phyloP scores from a whole-genome alignment of 2,113 vertebrate genomes.

The Prunella himalayana region DNA sequence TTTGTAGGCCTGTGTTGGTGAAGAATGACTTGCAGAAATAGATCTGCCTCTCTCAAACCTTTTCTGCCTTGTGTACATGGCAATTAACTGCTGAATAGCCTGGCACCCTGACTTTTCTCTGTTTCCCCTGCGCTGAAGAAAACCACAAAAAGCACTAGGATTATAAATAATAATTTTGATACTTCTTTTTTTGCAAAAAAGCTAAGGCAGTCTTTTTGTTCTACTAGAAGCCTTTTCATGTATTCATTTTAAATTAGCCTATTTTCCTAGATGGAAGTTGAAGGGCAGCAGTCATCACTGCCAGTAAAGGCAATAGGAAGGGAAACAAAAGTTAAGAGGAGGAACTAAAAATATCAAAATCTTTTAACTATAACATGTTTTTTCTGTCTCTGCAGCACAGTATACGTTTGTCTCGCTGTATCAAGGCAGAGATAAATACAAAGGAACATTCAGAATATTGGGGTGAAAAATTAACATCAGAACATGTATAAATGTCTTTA shows the following conservation, averaged over 20 bases:
- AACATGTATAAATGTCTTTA: neutral
- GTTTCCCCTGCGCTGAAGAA: neutral
- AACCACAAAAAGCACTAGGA: neutral
- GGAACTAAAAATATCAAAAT: neutral
- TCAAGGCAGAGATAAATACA: neutral
- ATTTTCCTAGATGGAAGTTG: neutral
- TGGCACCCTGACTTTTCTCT: neutral
- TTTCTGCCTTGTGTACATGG: neutral
- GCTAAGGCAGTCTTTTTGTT: neutral
- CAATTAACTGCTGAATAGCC: neutral
- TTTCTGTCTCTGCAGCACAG: neutral
- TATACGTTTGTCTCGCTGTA: neutral
- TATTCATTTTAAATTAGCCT: neutral
- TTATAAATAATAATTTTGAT: neutral
- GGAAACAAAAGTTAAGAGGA: neutral
- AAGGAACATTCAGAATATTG: neutral
- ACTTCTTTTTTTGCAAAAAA: neutral
- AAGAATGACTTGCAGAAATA: neutral
- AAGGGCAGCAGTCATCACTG: neutral
- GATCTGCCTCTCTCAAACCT: neutral
- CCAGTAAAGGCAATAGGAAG: neutral
- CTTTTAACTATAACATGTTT: neutral
- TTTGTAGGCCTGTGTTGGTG: neutral
- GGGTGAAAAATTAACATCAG: neutral
- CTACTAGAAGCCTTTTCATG: neutral